Evolutionary conservation across 2,797 vertebrate species (phyloP).

Genomic region (Orientallactaga sibirica): DNA sequence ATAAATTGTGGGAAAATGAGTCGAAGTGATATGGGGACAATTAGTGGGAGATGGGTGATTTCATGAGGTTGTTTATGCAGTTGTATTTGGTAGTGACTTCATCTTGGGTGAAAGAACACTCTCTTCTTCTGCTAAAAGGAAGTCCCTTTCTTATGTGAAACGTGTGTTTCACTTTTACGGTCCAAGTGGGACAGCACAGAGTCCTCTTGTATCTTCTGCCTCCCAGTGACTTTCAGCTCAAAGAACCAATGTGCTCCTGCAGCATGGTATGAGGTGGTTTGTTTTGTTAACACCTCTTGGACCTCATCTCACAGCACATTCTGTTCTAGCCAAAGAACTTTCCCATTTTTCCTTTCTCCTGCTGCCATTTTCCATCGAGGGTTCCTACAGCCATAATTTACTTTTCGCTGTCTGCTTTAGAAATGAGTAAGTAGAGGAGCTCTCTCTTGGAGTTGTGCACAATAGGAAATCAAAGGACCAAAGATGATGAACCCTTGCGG

Average conservation of each 20-base stretch:
- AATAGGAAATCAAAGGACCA: background rate
- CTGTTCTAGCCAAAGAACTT: background rate
- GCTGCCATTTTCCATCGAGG: rapidly evolving
- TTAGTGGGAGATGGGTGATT: background rate
- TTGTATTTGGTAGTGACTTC: background rate
- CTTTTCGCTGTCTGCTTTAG: background rate
- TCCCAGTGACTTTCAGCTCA: background rate
- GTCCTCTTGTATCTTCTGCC: background rate
- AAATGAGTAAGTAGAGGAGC: background rate
- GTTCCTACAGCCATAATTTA: background rate
- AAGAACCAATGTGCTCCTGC: background rate
- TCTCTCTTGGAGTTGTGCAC: background rate
- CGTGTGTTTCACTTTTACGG: background rate
- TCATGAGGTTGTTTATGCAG: background rate
- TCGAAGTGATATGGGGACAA: background rate
- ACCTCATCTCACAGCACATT: background rate
- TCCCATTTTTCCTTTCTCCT: background rate
- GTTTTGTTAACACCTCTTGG: background rate
- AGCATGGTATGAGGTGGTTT: background rate
- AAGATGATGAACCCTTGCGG: background rate
- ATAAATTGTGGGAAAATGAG: background rate
- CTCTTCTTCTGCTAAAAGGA: background rate
- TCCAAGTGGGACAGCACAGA: background rate
- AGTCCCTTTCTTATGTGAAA: background rate
- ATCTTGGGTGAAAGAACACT: background rate